These are phyloP conservation scores for Lonchura striata DNA, from an alignment of 2,113 vertebrate genomes.

Conservation along the genomic window DNA sequence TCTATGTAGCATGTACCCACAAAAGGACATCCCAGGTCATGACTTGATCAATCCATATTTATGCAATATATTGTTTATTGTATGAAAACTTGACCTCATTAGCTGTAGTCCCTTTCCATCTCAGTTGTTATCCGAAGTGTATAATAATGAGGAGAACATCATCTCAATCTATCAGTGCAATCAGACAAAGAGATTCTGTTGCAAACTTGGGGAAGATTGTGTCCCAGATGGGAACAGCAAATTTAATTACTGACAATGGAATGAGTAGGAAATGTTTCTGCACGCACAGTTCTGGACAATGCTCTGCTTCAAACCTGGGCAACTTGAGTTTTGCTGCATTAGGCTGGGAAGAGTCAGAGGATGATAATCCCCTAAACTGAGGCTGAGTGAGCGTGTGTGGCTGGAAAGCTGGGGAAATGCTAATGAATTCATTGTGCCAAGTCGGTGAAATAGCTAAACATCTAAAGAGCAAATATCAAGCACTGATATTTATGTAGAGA, in stretches of 20 bases:
- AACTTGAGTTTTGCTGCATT: background rate
- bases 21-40: background rate
- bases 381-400: background rate
- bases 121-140: background rate
- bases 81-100: background rate
- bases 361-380: background rate
- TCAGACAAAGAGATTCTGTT: constrained; percentile 33
- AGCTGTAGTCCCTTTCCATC: background rate
- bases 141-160: background rate
- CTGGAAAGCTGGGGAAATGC: background rate
- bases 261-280: constrained; percentile 19
- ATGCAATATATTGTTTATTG: background rate
- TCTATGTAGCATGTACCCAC: background rate
- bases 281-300: constrained; percentile 13
- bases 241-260: constrained; percentile 45
- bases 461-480: constrained; percentile 28
- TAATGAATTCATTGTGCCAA: background rate
- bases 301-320: background rate
- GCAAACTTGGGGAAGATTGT: background rate
- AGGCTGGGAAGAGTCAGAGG: background rate
- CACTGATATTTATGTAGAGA: constrained; percentile 33
- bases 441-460: background rate
- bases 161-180: background rate
- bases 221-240: constrained; percentile 16
- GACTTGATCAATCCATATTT: background rate